A percentile compares a stretch with the other conserved stretches of the same genome.
Evolutionary conservation across 2,888 invertebrate genomes (phyloP).

Genomic region (Sinhomidia bicolor): DNA sequence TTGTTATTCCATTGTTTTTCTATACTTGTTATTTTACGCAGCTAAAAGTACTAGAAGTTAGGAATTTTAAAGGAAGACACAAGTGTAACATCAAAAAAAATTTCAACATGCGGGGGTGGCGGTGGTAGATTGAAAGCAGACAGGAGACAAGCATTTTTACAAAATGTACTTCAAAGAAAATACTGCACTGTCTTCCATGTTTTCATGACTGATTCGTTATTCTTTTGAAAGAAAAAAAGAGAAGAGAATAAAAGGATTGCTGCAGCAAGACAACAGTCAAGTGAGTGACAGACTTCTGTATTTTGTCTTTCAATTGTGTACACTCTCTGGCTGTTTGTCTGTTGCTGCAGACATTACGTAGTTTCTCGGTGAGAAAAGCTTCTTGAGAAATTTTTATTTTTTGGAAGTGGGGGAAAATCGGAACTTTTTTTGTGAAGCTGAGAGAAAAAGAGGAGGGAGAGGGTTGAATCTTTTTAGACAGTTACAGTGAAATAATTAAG

Average conservation of each 20-base stretch:
- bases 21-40: not conserved
- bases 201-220: slow-evolving; percentile 1
- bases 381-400: not conserved
- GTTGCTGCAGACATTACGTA: not conserved
- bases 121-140: slow-evolving; percentile 20
- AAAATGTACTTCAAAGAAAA: slow-evolving; percentile 13
- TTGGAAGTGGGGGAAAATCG: not conserved
- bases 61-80: slow-evolving; percentile 4
- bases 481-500: slow-evolving; percentile 27
- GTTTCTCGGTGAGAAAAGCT: slow-evolving; percentile 8
- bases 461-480: slow-evolving; percentile 4
- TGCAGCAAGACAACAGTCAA: not conserved
- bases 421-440: not conserved
- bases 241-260: not conserved
- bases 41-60: not conserved
- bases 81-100: not conserved
- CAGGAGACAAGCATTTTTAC: not conserved
- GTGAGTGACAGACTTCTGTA: slow-evolving; percentile 46
- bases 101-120: slow-evolving; percentile 25
- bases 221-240: not conserved
- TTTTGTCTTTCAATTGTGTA: slow-evolving; percentile 48
- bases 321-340: not conserved
- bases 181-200: slow-evolving; percentile 4
- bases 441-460: not conserved
- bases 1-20: slow-evolving; percentile 12